These are phyloP conservation scores for Ectemnius cavifrons DNA, from an alignment of 2,888 invertebrate species.

Conservation along the genomic window DNA sequence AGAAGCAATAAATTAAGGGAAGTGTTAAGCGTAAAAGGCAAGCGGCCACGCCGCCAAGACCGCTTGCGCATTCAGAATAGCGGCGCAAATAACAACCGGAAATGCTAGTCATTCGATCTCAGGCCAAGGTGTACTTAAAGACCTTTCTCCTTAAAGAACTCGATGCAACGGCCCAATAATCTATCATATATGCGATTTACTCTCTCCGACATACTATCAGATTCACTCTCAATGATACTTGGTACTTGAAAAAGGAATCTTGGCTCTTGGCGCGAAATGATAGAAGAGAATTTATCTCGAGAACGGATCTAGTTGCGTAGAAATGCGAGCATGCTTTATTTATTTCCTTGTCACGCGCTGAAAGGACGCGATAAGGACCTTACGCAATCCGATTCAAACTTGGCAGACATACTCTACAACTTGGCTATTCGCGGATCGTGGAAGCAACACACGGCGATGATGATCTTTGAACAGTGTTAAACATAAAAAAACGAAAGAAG, in stretches of 20 bases:
- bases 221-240: too few species aligned
- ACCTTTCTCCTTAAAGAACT: constrained; percentile 56
- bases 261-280: too few species aligned
- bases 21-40: constrained; percentile 78
- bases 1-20: constrained; percentile 81
- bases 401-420: neutral
- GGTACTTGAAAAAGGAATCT: too few species aligned
- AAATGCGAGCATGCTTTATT: too few species aligned
- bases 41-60: constrained; percentile 80
- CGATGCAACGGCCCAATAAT: constrained; percentile 16
- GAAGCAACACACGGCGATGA: too few species aligned
- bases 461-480: too few species aligned
- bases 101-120: constrained; percentile 79
- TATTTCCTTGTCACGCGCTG: neutral
- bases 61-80: constrained; percentile 80
- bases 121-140: constrained; percentile 69
- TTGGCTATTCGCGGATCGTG: constrained; percentile 16
- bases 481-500: too few species aligned
- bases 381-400: constrained; percentile 14
- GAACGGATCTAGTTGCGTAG: too few species aligned
- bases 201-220: too few species aligned
- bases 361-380: constrained; percentile 27
- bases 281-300: too few species aligned
- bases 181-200: neutral
- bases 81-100: constrained; percentile 83